Evolutionary conservation across 2,888 invertebrate species (phyloP), one percentile per base, ranked within the genome.

Genomic region (Drosophila demipolita): DNA sequence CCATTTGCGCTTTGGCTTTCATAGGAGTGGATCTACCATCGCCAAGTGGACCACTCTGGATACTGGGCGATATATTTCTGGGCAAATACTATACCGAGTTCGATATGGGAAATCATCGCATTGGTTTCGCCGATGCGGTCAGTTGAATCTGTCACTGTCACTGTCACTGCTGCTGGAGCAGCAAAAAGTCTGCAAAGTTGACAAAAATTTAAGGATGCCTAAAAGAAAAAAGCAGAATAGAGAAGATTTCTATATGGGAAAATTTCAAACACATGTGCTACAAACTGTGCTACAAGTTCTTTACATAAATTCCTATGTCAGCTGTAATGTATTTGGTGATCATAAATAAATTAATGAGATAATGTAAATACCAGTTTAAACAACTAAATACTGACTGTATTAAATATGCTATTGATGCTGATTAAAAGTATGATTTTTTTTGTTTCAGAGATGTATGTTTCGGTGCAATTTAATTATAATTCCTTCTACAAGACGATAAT

Each of bases 1-100:
- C 96, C 6, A 94, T 97, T 67, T 99, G 87, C 11, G 89, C 78
- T 0, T 90, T 88, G 7, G 87, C 89, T 0, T 73, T 87, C 17
- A 89, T 87, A 7, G 89, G 87, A 33, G 83, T 89, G 8, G 89
- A 87, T 32, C 17, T 90, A 65, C 85, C 85, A 0, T 84, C 87
- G 36, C 89, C 87, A 3, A 72, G 17, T 3, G 87, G 89, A 0
- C 87, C 90, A 0, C 74, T 87, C 1, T 87, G 87, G 90, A 90
- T 87, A 54, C 40, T 87, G 59, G 87, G 90, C 7, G 87, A 90
- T 66, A 80, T 87, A 0, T 87, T 87, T 17, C 58, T 87, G n/a
- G 74, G 75, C 49, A 87, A 89, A 65, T 90, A 87, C 29, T 87
- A 90, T 48, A 90, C 87, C 0, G 89, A 84, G 26, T 87, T 87